Base-by-base conservation (phyloP, 2,888 invertebrate species). In the Lasioglossum malachurum region DNA sequence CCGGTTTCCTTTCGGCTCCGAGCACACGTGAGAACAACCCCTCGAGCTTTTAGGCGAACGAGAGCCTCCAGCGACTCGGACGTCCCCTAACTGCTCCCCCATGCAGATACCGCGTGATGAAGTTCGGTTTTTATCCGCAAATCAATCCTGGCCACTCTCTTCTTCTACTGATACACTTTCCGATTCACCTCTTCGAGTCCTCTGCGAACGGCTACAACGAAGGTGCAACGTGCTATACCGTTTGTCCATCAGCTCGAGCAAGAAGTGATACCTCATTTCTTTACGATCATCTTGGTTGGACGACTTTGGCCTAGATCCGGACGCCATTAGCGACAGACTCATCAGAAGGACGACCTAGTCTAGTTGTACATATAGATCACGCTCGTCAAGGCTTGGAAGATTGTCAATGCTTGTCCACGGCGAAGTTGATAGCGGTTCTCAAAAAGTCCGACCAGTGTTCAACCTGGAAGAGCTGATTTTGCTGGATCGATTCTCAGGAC, bases 1-100 rank as follows among this genome's bases (percentile, higher is more conserved):
- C 81, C 78, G 38, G 87, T 89, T 90, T 88, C 91, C 75, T 79
- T 38, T 41, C 71, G 80, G 78, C 71, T 87, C 84, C 84, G 84
- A 60, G 82, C 88, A 87, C 89, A 92, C 91, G 93, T 91, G 92
- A 92, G 92, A 92, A 93, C 86, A 78, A 91, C 89, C 92, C 91
- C 84, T 79, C 64, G 53, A 81, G 38, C 12, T 31, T 69, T 69
- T 38, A 69, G 38, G 31, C 64, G 16, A 27, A 16, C 38, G 5
- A 12, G 5, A 10, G 12, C 69, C 69, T 1, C 71, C 14, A 7
- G 4, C n/a, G 12, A 41, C 71, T 14, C 38, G 38, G 1, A 4
- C 41, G n/a, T 12, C 71, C 41, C 71, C 14, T 2, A 41, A 71
- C 41, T 14, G n/a, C 1, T 71, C 12, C 41, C 4, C n/a, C 14